Evolutionary conservation across 2,797 vertebrate genomes (phyloP).

Genomic region (Platalea minor): DNA sequence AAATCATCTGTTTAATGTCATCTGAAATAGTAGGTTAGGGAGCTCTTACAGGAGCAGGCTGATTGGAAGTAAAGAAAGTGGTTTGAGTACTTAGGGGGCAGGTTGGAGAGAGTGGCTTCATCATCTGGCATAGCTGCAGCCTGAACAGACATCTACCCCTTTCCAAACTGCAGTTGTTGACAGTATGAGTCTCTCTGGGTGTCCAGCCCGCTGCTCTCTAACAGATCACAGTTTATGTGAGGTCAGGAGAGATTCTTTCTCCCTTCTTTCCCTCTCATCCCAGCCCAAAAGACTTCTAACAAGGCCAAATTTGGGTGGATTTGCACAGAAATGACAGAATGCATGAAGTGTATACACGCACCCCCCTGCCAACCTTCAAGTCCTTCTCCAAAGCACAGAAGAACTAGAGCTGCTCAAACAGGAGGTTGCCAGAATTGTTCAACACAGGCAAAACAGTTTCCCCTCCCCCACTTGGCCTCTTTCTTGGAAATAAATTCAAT

Average conservation of each 20-base stretch:
- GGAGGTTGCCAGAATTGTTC: slow-evolving; percentile 11
- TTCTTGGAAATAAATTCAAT: slow-evolving; percentile 54
- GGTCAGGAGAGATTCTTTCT: slow-evolving; percentile 25
- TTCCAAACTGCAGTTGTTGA: background rate
- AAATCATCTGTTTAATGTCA: background rate
- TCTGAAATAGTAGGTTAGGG: background rate
- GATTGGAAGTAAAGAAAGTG: background rate
- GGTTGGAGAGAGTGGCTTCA: background rate
- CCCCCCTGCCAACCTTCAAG: background rate
- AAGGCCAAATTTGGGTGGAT: slow-evolving; percentile 53
- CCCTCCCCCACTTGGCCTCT: slow-evolving; percentile 40
- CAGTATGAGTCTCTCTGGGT: slow-evolving; percentile 9
- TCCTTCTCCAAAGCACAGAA: background rate
- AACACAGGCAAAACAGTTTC: background rate
- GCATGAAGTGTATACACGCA: background rate
- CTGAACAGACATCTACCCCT: background rate
- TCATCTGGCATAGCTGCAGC: background rate
- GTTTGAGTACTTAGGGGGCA: background rate
- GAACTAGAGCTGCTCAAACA: background rate
- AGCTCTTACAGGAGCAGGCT: background rate
- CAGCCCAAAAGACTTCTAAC: background rate
- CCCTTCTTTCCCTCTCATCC: background rate
- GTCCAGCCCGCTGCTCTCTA: background rate
- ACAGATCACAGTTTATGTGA: slow-evolving; percentile 35
- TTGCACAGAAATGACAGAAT: slow-evolving; percentile 13